These are phyloP conservation scores for Pachliopta kotzebuea DNA, from an alignment of 2,888 invertebrate genomes.

Conservation along the genomic window DNA sequence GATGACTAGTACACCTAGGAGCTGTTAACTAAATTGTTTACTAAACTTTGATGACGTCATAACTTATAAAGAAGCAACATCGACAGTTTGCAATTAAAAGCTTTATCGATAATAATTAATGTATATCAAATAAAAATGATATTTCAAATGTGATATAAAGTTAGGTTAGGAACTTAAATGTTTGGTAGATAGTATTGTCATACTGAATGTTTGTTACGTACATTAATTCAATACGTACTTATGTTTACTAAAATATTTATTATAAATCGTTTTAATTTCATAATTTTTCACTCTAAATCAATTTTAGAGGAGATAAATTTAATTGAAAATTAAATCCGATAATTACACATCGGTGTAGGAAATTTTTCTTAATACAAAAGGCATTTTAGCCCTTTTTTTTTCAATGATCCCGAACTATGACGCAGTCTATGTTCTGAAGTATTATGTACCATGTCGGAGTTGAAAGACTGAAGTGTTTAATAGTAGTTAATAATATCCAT, in stretches of 20 bases:
- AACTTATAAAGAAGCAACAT: slow-evolving; percentile 50
- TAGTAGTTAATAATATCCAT: slow-evolving; percentile 61
- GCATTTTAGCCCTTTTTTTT: slow-evolving; percentile 13
- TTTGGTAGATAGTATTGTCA: slow-evolving; percentile 47
- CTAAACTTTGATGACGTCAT: not conserved
- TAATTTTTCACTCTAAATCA: slow-evolving; percentile 23
- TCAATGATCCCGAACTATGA: slow-evolving; percentile 9
- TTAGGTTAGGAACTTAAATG: slow-evolving; percentile 59
- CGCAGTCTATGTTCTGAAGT: slow-evolving; percentile 21
- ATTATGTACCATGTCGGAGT: slow-evolving; percentile 48
- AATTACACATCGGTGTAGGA: slow-evolving; percentile 22
- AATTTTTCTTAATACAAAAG: slow-evolving; percentile 42
- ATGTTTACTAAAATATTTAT: slow-evolving; percentile 62
- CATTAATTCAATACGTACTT: slow-evolving; percentile 50
- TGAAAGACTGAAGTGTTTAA: slow-evolving; percentile 73
- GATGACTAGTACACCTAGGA: slow-evolving; percentile 38
- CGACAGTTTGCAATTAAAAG: slow-evolving; percentile 59
- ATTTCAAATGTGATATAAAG: slow-evolving; percentile 76
- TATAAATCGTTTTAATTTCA: slow-evolving; percentile 32
- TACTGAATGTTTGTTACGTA: slow-evolving; percentile 43
- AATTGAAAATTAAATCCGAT: slow-evolving; percentile 57
- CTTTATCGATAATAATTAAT: slow-evolving; percentile 58
- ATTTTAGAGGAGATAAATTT: slow-evolving; percentile 41
- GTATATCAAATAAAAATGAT: slow-evolving; percentile 68
- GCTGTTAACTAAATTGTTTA: too few species aligned